These are phyloP conservation scores for Tetramorium simillimum DNA, from an alignment of 1,140 invertebrate genomes.

Conservation along the genomic window DNA sequence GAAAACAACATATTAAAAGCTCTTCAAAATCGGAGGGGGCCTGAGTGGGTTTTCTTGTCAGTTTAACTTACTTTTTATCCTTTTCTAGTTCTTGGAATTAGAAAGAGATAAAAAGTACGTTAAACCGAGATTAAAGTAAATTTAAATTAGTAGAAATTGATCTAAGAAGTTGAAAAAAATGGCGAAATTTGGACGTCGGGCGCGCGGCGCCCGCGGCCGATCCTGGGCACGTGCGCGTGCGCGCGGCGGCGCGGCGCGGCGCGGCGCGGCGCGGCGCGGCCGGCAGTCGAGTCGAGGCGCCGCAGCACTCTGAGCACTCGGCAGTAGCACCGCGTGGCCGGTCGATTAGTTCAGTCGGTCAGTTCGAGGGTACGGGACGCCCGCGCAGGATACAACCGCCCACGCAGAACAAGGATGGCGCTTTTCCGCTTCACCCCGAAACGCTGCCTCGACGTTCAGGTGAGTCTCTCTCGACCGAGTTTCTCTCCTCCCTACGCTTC, in stretches of 20 bases:
- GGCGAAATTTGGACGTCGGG: not conserved
- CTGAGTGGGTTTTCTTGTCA: too few species aligned
- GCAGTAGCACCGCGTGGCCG: slow-evolving; percentile 74
- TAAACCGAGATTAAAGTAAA: too few species aligned
- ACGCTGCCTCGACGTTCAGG: slow-evolving; percentile 80
- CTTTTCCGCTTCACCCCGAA: slow-evolving; percentile 82
- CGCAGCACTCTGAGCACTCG: slow-evolving; percentile 68
- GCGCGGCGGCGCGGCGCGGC: slow-evolving; percentile 44
- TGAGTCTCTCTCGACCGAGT: slow-evolving; percentile 65
- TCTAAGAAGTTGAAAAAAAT: too few species aligned
- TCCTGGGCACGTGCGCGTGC: not conserved
- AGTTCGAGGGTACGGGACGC: slow-evolving; percentile 44
- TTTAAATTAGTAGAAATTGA: too few species aligned
- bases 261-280: slow-evolving; percentile 31
- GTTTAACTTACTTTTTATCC: too few species aligned
- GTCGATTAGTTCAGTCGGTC: slow-evolving; percentile 66
- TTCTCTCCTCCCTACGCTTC: too few species aligned
- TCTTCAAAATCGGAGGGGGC: too few species aligned
- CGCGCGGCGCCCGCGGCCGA: not conserved
- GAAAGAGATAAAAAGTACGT: too few species aligned
- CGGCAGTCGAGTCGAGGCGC: slow-evolving; percentile 78
- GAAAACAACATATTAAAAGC: too few species aligned
- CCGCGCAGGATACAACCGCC: slow-evolving; percentile 59
- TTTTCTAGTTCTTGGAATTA: too few species aligned
- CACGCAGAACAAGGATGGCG: slow-evolving; percentile 77